phyloP scores from a whole-genome alignment of 2,113 vertebrate genomes.

The Elachura formosa region DNA sequence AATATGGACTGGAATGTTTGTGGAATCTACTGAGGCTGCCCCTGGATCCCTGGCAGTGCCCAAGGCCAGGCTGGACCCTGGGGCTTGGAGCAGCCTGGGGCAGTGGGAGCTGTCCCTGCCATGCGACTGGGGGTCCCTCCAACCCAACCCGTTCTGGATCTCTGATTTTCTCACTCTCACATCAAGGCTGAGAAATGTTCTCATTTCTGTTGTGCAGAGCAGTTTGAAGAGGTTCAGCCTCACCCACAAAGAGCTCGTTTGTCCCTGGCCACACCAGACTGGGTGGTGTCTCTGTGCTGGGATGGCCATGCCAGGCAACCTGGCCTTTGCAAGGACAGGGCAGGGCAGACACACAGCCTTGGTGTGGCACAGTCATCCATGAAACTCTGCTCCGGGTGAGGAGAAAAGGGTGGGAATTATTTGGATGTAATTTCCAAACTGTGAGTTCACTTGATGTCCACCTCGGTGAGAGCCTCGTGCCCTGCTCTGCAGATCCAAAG shows the following conservation, averaged over 20 bases:
- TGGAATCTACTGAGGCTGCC: not conserved
- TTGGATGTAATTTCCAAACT: rapidly evolving
- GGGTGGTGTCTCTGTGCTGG: not conserved
- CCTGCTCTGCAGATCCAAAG: not conserved
- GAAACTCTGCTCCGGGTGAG: not conserved
- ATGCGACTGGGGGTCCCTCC: not conserved
- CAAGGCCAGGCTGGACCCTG: not conserved
- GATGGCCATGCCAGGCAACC: rapidly evolving
- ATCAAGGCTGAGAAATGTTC: not conserved
- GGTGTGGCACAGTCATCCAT: rapidly evolving
- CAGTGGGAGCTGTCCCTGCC: not conserved
- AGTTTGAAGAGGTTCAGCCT: not conserved
- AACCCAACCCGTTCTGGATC: not conserved
- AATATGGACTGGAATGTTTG: not conserved
- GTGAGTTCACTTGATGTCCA: not conserved
- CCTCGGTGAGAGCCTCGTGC: not conserved
- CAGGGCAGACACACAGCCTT: rapidly evolving
- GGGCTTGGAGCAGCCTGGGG: not conserved
- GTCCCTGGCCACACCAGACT: not conserved
- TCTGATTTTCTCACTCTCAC: not conserved
- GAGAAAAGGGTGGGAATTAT: not conserved
- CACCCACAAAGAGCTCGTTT: not conserved
- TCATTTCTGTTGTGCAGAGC: not conserved
- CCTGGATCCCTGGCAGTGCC: not conserved
- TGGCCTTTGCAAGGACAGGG: not conserved